A percentile compares a stretch with the other conserved stretches of the same genome.
Evolutionary conservation across 2,888 invertebrate species (phyloP).

Genomic region (Xanthorhoe designata): DNA sequence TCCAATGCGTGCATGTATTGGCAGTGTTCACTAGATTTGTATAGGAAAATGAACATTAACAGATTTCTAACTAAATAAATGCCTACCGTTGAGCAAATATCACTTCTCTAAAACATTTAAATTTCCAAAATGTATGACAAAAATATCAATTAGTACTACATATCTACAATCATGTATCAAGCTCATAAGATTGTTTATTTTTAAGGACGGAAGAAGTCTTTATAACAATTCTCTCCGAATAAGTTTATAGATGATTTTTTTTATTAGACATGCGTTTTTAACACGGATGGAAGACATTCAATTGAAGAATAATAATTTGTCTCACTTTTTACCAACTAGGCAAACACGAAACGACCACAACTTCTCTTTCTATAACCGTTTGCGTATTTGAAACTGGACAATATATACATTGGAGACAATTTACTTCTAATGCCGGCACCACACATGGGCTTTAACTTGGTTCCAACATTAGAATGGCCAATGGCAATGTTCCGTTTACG

Average conservation of each 20-base stretch:
- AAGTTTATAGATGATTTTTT: neutral
- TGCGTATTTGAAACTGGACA: neutral
- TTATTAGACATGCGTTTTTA: neutral
- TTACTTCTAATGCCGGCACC: no score
- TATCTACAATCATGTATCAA: constrained; percentile 17
- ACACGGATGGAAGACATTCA: constrained; percentile 13
- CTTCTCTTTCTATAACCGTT: neutral
- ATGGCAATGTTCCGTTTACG: no score
- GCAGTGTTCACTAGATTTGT: constrained; percentile 13
- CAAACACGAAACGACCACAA: neutral
- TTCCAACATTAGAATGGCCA: no score
- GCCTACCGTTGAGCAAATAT: constrained; percentile 31
- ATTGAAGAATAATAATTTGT: neutral
- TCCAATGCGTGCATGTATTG: constrained; percentile 9
- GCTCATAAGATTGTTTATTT: constrained; percentile 23
- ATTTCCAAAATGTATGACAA: constrained; percentile 3
- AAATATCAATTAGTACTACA: constrained; percentile 19
- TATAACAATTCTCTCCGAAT: neutral
- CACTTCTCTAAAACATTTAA: neutral
- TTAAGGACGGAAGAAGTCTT: constrained; percentile 7
- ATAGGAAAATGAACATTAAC: constrained; percentile 30
- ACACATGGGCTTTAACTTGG: no score
- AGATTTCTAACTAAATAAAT: constrained; percentile 3
- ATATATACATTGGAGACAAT: neutral
- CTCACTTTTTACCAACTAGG: neutral